phyloP scores from a whole-genome alignment of 2,888 invertebrate species.

The Neoscelio sp. region DNA sequence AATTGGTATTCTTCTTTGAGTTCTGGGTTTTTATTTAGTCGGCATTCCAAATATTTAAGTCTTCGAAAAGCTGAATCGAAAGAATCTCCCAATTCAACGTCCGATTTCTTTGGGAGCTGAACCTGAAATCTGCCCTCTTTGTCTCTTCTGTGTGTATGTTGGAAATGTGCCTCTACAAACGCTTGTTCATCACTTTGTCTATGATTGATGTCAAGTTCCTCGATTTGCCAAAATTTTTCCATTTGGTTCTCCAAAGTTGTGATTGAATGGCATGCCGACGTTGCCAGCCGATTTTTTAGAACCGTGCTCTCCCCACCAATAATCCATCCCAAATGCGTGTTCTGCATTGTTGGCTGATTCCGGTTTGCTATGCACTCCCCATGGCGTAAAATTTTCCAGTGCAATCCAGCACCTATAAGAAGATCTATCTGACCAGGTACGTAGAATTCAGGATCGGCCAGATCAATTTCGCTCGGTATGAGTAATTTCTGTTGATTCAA shows the following conservation, averaged over 20 bases:
- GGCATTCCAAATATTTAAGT: not conserved
- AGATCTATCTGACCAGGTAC: not conserved
- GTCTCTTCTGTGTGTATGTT: not conserved
- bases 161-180: not conserved
- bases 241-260: not conserved
- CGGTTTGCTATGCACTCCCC: not conserved
- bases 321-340: conserved; percentile 10
- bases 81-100: conserved; percentile 5
- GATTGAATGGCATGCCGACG: not conserved
- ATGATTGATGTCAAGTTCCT: not conserved
- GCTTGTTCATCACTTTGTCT: not conserved
- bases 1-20: not conserved
- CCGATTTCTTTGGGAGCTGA: not conserved
- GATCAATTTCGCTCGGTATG: not conserved
- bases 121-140: conserved; percentile 5
- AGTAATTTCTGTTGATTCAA: not conserved
- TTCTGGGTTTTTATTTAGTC: not conserved
- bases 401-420: conserved; percentile 8
- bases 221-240: not conserved
- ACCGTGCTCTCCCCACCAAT: not conserved
- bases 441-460: conserved; percentile 4
- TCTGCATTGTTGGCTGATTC: conserved; percentile 2
- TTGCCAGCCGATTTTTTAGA: not conserved
- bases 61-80: not conserved
- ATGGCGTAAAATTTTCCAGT: not conserved